A percentile compares a stretch with the other conserved stretches of the same genome.
phyloP scores from a whole-genome alignment of 2,113 vertebrate species.

The Elephas maximus region DNA sequence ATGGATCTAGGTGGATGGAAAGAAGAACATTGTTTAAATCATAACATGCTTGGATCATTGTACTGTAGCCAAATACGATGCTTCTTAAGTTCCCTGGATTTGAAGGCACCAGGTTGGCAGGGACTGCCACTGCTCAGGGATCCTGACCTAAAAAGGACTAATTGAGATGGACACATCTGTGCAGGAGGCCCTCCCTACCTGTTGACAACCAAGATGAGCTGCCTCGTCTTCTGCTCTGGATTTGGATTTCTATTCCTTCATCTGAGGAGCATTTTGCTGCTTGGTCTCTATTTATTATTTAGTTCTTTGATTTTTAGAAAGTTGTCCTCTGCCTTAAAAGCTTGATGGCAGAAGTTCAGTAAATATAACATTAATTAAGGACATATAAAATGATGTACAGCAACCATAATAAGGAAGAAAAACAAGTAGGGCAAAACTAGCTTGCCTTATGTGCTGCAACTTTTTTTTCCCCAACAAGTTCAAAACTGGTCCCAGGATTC shows the following conservation, averaged over 20 bases:
- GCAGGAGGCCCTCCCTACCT: background rate
- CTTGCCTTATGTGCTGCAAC: background rate
- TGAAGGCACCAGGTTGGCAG: background rate
- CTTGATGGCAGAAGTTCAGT: constrained; percentile 27
- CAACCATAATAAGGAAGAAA: constrained; percentile 61
- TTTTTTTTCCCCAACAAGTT: background rate
- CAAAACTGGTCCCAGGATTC: background rate
- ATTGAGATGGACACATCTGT: background rate
- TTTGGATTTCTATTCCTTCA: constrained; percentile 46
- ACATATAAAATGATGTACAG: constrained; percentile 48
- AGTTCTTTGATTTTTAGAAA: constrained; percentile 67
- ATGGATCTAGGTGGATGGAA: constrained; percentile 29
- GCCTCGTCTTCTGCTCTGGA: constrained; percentile 24
- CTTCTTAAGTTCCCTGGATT: background rate
- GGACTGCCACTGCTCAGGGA: background rate
- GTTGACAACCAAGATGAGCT: background rate
- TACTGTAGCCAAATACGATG: background rate
- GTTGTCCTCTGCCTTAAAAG: constrained; percentile 59
- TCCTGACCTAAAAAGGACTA: background rate
- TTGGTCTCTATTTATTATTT: constrained; percentile 67
- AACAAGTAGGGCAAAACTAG: constrained; percentile 6
- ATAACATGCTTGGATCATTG: constrained; percentile 22
- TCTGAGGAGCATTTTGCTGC: constrained; percentile 23
- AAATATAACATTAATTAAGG: constrained; percentile 70
- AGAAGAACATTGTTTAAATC: background rate